Evolutionary conservation across 2,888 invertebrate genomes (phyloP).

Genomic region (Ichneumoninae sp.): DNA sequence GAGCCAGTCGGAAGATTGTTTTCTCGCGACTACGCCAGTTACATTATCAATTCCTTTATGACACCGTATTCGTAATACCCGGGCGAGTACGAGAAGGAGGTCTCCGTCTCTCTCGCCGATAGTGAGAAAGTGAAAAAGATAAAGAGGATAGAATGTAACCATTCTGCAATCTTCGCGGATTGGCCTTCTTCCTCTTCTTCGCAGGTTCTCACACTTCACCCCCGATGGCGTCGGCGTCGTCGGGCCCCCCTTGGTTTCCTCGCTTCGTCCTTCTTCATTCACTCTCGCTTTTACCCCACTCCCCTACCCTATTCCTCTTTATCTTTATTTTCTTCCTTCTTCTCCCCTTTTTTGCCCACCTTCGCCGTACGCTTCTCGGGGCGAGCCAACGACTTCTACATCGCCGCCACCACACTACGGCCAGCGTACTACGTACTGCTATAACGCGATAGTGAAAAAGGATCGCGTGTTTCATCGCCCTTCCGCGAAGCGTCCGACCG

Average conservation of each 20-base stretch:
- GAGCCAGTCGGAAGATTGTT: slow-evolving; percentile 69
- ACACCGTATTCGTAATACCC: slow-evolving; percentile 82
- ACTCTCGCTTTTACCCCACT: slow-evolving; percentile 62
- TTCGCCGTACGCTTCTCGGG: slow-evolving; percentile 45
- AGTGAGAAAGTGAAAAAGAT: slow-evolving; percentile 33
- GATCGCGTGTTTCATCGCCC: slow-evolving; percentile 56
- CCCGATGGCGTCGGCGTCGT: background rate
- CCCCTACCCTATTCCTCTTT: slow-evolving; percentile 51
- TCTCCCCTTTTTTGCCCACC: slow-evolving; percentile 49
- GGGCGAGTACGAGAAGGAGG: slow-evolving; percentile 65
- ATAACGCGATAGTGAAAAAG: slow-evolving; percentile 48
- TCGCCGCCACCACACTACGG: background rate
- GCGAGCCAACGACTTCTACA: slow-evolving; percentile 52
- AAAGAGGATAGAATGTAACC: slow-evolving; percentile 42
- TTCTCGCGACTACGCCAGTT: slow-evolving; percentile 79
- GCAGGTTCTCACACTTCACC: slow-evolving; percentile 45
- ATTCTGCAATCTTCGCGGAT: slow-evolving; percentile 78
- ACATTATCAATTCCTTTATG: slow-evolving; percentile 84
- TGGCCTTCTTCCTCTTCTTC: slow-evolving; percentile 73
- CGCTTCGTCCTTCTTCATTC: slow-evolving; percentile 59
- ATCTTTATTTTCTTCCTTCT: slow-evolving; percentile 65
- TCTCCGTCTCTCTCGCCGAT: background rate
- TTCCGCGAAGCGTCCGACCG: slow-evolving; percentile 27
- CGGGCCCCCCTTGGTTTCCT: slow-evolving; percentile 51
- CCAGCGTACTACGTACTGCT: slow-evolving; percentile 27